Base-by-base conservation (phyloP, 2,888 invertebrate species). In the Phyto melanocephala region DNA sequence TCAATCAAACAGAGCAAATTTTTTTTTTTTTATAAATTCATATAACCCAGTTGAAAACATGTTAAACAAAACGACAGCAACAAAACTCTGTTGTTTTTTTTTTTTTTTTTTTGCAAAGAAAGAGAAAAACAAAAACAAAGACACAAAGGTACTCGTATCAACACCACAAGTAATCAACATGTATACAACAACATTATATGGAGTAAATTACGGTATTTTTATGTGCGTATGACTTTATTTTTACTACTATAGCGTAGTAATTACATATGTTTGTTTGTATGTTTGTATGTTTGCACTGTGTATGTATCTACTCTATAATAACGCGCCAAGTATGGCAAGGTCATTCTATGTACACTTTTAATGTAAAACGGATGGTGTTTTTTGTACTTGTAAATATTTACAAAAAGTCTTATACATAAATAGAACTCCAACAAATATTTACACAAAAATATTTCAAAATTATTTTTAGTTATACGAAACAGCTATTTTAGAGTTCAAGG, bases 301-400 rank as follows among this genome's bases (percentile, higher is more conserved):
- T 13, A 33, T 13, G n/a, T 45, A 15, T 56, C 24, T 7, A n/a
- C 17, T 8, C n/a, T 28, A 60, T 40, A 54, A 60, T n/a, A 8
- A 47, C 78, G 47, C 75, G 79, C 82, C 79, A 79, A 67, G 24
- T 80, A 74, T 62, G 67, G 67, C 82, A 82, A 82, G 82, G 82
- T 79, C 82, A 75, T 82, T 82, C 33, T 37, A 79, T 82, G 82
- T 79, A 71, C 79, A 82, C n/a, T n/a, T 82, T 82, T 79, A 71
- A 67, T 75, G 24, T 79, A 37, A 75, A n/a, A n/a, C n/a, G n/a
- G n/a, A n/a, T n/a, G 67, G 40, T 76, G 60, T 79, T 17, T 20
- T 54, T 56, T 58, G 35, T 20, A 13, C 11, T 54, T 68, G 54
- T 56, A 50, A 28, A 28, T 5, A 15, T 7, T 1, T 5, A 17